Evolutionary conservation across 2,888 invertebrate genomes (phyloP).

Genomic region (Ariolimax columbianus): DNA sequence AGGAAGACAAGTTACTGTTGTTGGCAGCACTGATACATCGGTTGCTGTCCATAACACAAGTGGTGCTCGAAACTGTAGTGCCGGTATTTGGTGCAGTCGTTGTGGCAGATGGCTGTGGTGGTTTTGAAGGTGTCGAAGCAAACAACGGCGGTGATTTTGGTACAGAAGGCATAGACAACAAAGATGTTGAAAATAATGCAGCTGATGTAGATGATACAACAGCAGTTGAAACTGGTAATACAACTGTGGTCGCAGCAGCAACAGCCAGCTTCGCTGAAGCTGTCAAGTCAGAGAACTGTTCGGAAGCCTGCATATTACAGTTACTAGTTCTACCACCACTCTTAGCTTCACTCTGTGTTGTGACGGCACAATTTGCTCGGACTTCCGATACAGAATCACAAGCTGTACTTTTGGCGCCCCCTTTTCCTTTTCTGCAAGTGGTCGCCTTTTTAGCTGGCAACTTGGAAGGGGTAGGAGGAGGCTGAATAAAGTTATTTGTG

Average conservation of each 20-base stretch:
- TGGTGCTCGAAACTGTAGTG: constrained; percentile 7
- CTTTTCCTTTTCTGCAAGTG: constrained; percentile 29
- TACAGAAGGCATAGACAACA: constrained; percentile 5
- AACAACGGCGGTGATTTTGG: constrained; percentile 45
- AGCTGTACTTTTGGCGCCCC: not conserved
- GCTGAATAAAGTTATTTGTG: constrained; percentile 25
- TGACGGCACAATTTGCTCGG: not conserved
- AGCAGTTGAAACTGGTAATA: not conserved
- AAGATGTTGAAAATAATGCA: constrained; percentile 22
- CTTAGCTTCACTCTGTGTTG: constrained; percentile 29
- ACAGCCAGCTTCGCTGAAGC: not conserved
- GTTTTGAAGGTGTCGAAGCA: constrained; percentile 29
- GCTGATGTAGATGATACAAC: not conserved
- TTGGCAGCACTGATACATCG: not conserved
- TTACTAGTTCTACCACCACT: not conserved
- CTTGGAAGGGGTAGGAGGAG: constrained; percentile 39
- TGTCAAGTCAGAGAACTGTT: not conserved
- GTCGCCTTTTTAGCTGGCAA: constrained; percentile 35
- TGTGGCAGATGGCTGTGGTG: not conserved
- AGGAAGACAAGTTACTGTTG: constrained; percentile 4
- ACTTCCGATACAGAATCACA: not conserved
- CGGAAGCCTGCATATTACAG: not conserved
- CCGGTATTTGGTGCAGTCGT: not conserved
- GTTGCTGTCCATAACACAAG: constrained; percentile 14
- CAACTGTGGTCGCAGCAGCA: not conserved